A percentile compares a stretch with the other conserved stretches of the same genome.
phyloP scores from a whole-genome alignment of 2,888 invertebrate species.

The Hemithea aestivaria region DNA sequence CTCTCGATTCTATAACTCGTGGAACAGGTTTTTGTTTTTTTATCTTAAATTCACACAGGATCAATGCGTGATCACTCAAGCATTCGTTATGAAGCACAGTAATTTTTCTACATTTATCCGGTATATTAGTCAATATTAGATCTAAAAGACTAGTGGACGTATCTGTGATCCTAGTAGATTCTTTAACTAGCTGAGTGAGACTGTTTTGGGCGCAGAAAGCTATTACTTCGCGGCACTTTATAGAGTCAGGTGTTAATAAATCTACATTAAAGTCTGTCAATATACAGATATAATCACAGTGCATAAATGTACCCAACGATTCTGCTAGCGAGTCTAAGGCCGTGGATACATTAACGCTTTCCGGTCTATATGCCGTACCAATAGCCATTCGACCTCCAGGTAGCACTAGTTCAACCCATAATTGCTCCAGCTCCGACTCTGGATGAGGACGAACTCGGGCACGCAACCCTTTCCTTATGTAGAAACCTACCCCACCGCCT shows the following conservation, averaged over 20 bases:
- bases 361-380: conserved; percentile 25
- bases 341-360: conserved; percentile 4
- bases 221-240: neutral
- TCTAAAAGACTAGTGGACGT: conserved; percentile 13
- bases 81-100: neutral
- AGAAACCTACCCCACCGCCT: conserved; percentile 6
- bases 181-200: neutral
- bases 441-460: conserved; percentile 16
- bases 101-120: conserved; percentile 1
- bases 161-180: conserved; percentile 16
- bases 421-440: conserved; percentile 19
- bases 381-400: conserved; percentile 21
- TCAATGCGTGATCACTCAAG: conserved; percentile 1
- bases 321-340: conserved; percentile 22
- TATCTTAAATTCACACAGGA: neutral
- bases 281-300: conserved; percentile 15
- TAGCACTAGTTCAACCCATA: conserved; percentile 25
- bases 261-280: conserved; percentile 19
- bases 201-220: neutral
- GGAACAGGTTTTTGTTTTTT: neutral
- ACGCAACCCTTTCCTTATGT: conserved; percentile 11
- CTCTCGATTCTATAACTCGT: too few species aligned
- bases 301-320: conserved; percentile 10
- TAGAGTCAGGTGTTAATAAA: neutral
- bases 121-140: conserved; percentile 13